Evolutionary conservation across 2,797 vertebrate genomes (phyloP), one percentile per base, ranked within the genome.

Genomic region (Liparis tanakae): DNA sequence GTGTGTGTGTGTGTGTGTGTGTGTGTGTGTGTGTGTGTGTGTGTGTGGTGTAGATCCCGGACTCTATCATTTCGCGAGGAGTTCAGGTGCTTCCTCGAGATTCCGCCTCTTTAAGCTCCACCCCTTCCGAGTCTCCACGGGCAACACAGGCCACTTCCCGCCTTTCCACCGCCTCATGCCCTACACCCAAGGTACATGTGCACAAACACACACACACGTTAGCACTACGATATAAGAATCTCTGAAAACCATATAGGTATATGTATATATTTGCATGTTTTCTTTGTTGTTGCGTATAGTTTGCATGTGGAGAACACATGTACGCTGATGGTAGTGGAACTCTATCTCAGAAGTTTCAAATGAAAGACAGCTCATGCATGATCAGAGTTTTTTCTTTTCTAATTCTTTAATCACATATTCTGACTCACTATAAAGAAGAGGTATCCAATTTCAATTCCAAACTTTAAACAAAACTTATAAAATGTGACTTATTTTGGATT

Each of bases 41-140:
- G n/a, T 66, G 58, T 74, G 75, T 68, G 64, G 69, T 77, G 80
- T 81, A 98, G 97, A 98, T 98, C 94, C 97, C 97, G 93, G 97
- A 98, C 90, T 97, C 97, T 83, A 98, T 98, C 89, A 97, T 98
- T 88, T 98, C 97, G 92, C 96, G 97, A 94, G 97, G 97, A 61
- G 96, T 98, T 94, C 97, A 98, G 95, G 97, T 98, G 93, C 96
- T 98, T 88, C 97, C 97, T 92, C 96, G 97, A 91, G 97, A 98
- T 87, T 98, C 97, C 33, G 97, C 97, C 78, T 98, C 97, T 88
- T 96, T 98, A 89, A 98, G 97, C 93, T 98, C 97, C 91, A 98
- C 97, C 87, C 97, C 97, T 82, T 98, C 97, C 46, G 97, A 98
- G 93, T 98, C 97, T 54, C 97, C 97, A 59, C 96, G 96, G 89